Conservation (phyloP, 2,113 vertebrate species). For the Neotoma lepida region DNA sequence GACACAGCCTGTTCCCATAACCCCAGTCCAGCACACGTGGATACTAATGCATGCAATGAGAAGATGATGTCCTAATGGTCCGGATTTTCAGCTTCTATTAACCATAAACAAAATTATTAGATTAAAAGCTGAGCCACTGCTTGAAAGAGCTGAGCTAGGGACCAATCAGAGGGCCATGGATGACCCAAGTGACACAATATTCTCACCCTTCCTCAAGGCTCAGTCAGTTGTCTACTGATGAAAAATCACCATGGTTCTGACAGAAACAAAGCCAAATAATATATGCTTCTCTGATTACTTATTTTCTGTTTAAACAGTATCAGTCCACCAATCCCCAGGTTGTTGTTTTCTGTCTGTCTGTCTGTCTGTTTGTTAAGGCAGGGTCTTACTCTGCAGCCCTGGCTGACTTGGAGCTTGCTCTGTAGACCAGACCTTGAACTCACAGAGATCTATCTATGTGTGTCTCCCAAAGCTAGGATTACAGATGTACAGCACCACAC, state of each 20-base stretch:
- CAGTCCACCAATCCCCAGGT: background rate
- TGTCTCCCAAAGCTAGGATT: background rate
- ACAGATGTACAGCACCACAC: background rate
- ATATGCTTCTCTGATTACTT: conserved; percentile 17
- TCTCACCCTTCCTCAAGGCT: background rate
- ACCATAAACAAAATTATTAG: background rate
- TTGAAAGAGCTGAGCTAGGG: background rate
- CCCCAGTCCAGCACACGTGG: background rate
- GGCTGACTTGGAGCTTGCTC: background rate
- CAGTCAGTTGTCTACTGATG: background rate
- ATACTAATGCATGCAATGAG: background rate
- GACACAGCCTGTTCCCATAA: background rate
- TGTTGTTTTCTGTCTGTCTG: background rate
- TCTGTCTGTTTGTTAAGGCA: background rate
- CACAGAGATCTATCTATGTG: background rate
- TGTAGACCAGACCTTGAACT: conserved; percentile 11
- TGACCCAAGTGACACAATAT: background rate
- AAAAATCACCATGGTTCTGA: background rate
- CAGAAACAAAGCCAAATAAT: background rate
- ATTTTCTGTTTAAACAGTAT: conserved; percentile 50
- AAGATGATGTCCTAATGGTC: background rate
- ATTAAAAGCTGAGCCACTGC: background rate
- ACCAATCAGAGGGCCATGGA: background rate
- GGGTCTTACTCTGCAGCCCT: background rate
- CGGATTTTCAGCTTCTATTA: background rate